These are phyloP conservation scores for Orchestia grillus DNA, from an alignment of 1,140 invertebrate species.

Conservation along the genomic window DNA sequence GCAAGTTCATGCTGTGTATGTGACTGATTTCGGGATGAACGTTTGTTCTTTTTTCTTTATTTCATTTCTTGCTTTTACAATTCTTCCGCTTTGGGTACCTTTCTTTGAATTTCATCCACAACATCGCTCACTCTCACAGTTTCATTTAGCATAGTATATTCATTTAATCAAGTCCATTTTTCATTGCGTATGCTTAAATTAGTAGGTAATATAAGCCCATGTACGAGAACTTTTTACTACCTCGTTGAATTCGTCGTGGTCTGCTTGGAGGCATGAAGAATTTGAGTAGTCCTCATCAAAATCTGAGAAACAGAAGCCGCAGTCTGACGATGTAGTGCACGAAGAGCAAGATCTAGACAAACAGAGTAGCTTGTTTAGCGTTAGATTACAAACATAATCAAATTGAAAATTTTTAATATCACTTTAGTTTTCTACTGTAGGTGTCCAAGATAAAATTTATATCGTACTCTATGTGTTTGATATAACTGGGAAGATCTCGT, in stretches of 20 bases:
- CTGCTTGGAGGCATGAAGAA: constrained; percentile 59
- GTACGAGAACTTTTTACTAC: constrained; percentile 32
- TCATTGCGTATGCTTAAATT: background rate
- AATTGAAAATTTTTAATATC: background rate
- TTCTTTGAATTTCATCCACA: background rate
- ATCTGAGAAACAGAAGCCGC: constrained; percentile 74
- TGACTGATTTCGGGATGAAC: too few species aligned
- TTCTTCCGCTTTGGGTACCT: background rate
- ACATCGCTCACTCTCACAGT: background rate
- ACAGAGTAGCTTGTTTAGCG: background rate
- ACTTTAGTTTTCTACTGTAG: background rate
- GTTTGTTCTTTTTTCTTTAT: too few species aligned
- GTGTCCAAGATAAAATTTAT: background rate
- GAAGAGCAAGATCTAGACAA: constrained; percentile 72
- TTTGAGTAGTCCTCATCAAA: constrained; percentile 43
- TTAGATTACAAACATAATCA: background rate
- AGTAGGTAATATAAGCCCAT: background rate
- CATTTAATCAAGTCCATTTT: background rate
- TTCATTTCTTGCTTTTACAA: too few species aligned
- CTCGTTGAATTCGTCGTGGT: constrained; percentile 61
- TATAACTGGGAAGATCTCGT: too few species aligned
- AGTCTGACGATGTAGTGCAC: constrained; percentile 72
- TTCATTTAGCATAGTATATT: background rate
- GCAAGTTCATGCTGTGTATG: too few species aligned
- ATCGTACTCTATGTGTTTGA: too few species aligned